Conservation (phyloP, 2,888 invertebrate genomes). For the Amphipoea lucens region DNA sequence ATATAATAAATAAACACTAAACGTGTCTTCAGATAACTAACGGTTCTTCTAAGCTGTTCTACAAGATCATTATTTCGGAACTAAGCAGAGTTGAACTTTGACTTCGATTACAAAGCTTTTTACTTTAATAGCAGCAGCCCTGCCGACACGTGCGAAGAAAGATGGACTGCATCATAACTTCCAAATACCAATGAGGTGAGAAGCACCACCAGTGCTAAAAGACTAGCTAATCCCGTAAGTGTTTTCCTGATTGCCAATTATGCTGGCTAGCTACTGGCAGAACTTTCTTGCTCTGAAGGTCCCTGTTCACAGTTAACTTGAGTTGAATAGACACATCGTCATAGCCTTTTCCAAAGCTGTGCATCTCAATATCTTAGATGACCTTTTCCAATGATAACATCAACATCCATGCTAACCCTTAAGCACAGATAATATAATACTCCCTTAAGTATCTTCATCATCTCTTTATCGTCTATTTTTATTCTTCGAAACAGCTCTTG, state of each 20-base stretch:
- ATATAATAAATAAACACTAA: background rate
- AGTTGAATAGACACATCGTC: background rate
- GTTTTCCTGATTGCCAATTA: background rate
- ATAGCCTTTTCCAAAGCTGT: background rate
- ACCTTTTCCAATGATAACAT: background rate
- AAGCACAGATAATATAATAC: too few species aligned
- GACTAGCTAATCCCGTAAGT: background rate
- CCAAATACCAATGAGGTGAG: background rate
- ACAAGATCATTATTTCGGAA: constrained; percentile 1
- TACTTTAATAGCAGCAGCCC: background rate
- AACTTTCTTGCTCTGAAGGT: background rate
- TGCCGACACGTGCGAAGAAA: background rate
- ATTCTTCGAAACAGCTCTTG: constrained; percentile 4
- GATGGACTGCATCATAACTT: background rate
- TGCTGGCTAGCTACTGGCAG: background rate
- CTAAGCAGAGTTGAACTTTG: background rate
- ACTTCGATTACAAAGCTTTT: background rate
- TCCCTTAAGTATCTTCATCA: background rate
- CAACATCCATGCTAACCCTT: background rate
- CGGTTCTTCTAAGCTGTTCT: constrained; percentile 1
- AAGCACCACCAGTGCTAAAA: background rate
- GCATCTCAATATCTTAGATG: background rate
- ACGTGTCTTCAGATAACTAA: constrained; percentile 4
- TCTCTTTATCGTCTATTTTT: constrained; percentile 11
- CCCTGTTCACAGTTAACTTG: background rate